These are phyloP conservation scores for Poeciliopsis gracilis DNA, from an alignment of 2,797 vertebrate genomes.

Conservation along the genomic window DNA sequence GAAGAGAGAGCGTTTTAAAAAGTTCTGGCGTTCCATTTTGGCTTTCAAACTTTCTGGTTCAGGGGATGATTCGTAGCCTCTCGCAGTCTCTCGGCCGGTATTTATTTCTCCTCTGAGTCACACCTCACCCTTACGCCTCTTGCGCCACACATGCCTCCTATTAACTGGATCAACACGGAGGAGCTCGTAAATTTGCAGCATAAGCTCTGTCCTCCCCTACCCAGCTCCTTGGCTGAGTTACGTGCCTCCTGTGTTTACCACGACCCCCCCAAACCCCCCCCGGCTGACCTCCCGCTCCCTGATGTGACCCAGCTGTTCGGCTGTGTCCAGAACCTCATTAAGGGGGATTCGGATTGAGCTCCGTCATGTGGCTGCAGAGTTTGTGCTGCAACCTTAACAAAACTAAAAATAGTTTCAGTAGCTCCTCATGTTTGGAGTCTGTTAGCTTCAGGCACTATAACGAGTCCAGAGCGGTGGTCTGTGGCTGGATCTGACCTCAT, in stretches of 20 bases:
- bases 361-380: constrained; percentile 2
- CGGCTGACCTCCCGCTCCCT: constrained; percentile 53
- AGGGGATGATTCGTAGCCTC: constrained; percentile 19
- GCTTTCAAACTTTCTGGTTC: constrained; percentile 19
- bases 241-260: constrained; percentile 38
- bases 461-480: constrained; percentile 9
- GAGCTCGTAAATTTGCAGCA: constrained; percentile 34
- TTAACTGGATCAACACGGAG: constrained; percentile 54
- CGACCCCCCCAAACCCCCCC: not conserved
- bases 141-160: constrained; percentile 59
- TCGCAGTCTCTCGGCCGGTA: constrained; percentile 7
- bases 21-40: constrained; percentile 23
- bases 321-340: constrained; percentile 71
- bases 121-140: constrained; percentile 40
- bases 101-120: constrained; percentile 43
- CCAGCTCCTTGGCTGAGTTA: constrained; percentile 33
- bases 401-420: not conserved
- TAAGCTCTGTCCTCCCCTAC: constrained; percentile 14
- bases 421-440: not conserved
- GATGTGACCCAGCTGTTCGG: constrained; percentile 55
- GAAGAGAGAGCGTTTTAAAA: constrained; percentile 9
- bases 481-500: constrained; percentile 41
- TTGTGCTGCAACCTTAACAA: not conserved
- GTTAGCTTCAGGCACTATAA: not conserved
- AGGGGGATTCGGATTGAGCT: constrained; percentile 39